Percentiles rank a stretch among this genome's conserved stretches.
These are phyloP conservation scores for Cinclus cinclus DNA, from an alignment of 2,113 vertebrate genomes.

Conservation along the genomic window DNA sequence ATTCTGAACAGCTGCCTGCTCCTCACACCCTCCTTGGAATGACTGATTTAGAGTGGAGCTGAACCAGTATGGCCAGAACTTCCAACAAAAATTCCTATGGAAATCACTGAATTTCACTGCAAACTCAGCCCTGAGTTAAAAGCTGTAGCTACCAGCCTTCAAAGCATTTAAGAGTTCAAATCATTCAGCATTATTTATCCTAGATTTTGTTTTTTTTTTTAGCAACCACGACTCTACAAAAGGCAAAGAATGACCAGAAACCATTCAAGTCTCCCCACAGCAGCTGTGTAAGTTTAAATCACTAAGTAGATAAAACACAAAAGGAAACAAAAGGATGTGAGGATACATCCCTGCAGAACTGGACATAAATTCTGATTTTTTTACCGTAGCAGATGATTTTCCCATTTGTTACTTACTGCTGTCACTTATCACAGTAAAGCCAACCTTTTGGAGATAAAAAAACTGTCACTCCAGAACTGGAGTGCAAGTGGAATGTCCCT, in stretches of 20 bases:
- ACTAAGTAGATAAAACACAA: not conserved
- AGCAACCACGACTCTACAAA: not conserved
- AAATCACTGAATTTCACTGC: not conserved
- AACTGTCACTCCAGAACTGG: not conserved
- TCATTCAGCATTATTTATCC: not conserved
- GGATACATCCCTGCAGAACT: not conserved
- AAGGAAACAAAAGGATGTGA: not conserved
- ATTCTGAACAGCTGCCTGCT: not conserved
- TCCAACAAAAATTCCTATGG: not conserved
- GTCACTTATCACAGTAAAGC: not conserved
- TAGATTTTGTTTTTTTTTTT: not conserved
- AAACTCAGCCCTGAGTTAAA: not conserved
- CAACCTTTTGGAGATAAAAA: not conserved
- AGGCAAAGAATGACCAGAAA: not conserved
- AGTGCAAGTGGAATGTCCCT: not conserved
- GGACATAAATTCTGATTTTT: not conserved
- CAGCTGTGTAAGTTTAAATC: not conserved
- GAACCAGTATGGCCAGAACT: not conserved
- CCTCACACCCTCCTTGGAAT: not conserved
- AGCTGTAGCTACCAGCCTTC: not conserved
- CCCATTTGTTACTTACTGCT: not conserved
- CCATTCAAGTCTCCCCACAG: not conserved
- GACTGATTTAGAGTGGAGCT: not conserved
- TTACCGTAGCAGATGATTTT: not conserved
- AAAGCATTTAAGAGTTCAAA: not conserved